Percentiles rank a stretch among this genome's conserved stretches.
These are phyloP conservation scores for Castor canadensis DNA, from an alignment of 2,113 vertebrate genomes.

Conservation along the genomic window DNA sequence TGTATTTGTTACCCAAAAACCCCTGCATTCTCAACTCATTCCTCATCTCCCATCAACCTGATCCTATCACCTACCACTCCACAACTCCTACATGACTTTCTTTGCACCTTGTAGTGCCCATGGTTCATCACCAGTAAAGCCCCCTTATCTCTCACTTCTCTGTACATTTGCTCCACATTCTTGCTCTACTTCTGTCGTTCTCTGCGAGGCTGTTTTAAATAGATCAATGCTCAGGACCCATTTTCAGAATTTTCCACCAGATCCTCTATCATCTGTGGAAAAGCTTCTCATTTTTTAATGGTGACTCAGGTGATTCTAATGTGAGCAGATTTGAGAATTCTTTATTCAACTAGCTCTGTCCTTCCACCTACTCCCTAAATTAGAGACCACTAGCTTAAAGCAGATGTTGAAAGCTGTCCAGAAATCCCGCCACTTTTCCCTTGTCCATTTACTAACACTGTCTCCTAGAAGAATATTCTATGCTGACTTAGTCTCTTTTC, in stretches of 20 bases:
- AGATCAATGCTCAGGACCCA: neutral
- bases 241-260: slow-evolving; percentile 2
- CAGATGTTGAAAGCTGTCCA: neutral
- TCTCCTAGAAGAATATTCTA: neutral
- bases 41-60: neutral
- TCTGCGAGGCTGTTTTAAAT: neutral
- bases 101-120: neutral
- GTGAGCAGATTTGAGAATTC: neutral
- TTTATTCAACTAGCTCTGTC: neutral
- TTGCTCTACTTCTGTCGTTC: neutral
- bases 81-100: neutral
- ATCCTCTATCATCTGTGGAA: neutral
- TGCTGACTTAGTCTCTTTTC: neutral
- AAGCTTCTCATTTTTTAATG: neutral
- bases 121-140: neutral
- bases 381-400: neutral
- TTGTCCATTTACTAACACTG: neutral
- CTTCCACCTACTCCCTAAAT: neutral
- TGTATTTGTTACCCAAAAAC: neutral
- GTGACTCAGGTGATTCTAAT: neutral
- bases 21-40: neutral
- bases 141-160: neutral
- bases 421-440: neutral
- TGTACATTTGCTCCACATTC: neutral
- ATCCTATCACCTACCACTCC: neutral